Base-by-base conservation (phyloP, 2,888 invertebrate species). In the Acanthococcus lagerstroemiae region DNA sequence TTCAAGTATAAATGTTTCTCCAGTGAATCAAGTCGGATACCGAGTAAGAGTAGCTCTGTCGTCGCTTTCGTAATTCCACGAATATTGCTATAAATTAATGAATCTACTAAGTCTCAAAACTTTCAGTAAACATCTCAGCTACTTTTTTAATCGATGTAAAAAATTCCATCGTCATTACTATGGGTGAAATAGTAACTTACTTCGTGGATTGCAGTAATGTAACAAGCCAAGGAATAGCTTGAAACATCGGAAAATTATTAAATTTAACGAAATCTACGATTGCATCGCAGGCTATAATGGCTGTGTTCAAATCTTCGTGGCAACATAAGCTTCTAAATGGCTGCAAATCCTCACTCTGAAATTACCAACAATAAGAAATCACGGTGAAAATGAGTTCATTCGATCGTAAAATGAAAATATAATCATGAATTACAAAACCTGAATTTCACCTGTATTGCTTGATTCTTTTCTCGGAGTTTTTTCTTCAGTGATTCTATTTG, bases 221-320 rank as follows among this genome's bases (percentile, higher is more conserved):
- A 25, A 24, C 37, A 63, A 44, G 54, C 52, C 52, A 63, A 7
- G 63, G n/a, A 3, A 63, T 22, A 21, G 63, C 63, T 63, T 54
- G 22, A 37, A 37, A 15, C 12, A 22, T 1, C 27, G 63, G 17
- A 7, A 63, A 44, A 5, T n/a, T 19, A 21, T 37, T 37, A 1
- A 24, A 30, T 24, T 52, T 52, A 4, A 63, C 63, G 4, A 63
- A 63, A 21, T 54, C 37, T 3, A 44, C 44, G 17, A 63, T 12
- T 12, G 52, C 22, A n/a, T 63, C 30, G 17, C 63, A 63, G 24
- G 63, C 54, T 1, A 63, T n/a, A 21, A 27, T 26, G 17, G 52
- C 22, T 21, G 48, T 30, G 48, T n/a, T 26, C 12, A 15, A 3
- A 54, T 63, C 54, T 30, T 63, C 37, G 24, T 54, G 52, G 5